Conservation (phyloP, 2,113 vertebrate species). For the Melanotaenia duboulayi region DNA sequence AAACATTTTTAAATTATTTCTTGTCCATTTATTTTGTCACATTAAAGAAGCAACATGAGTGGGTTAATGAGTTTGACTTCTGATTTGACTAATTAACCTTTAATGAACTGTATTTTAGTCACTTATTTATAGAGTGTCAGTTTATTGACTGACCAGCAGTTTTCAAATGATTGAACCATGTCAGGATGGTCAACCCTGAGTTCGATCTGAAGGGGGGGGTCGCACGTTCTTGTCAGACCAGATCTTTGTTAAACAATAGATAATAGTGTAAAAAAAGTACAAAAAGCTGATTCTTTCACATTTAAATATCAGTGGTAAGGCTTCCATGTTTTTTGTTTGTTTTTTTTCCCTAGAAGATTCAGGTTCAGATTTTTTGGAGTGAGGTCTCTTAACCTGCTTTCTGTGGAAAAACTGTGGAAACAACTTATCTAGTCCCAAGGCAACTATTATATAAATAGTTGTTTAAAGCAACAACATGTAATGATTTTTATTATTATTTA, state of each 20-base stretch:
- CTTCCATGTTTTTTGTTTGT: no score
- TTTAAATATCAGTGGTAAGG: neutral
- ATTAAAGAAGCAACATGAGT: no score
- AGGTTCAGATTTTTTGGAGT: slow-evolving; percentile 11
- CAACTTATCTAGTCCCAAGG: slow-evolving; percentile 13
- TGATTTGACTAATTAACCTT: no score
- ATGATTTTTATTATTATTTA: slow-evolving; percentile 5
- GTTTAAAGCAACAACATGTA: no score
- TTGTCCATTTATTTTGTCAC: no score
- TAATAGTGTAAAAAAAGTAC: neutral
- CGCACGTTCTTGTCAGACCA: neutral
- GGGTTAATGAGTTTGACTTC: no score
- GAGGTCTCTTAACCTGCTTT: slow-evolving; percentile 12
- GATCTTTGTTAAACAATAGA: neutral
- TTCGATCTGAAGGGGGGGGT: slow-evolving; percentile 16
- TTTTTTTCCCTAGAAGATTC: no score
- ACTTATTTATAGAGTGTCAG: slow-evolving; percentile 8
- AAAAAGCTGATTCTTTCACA: slow-evolving; percentile 9
- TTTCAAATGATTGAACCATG: slow-evolving; percentile 23
- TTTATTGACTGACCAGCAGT: slow-evolving; percentile 20
- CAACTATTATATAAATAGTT: no score
- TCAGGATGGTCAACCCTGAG: slow-evolving; percentile 10
- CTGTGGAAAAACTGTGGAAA: slow-evolving; percentile 40
- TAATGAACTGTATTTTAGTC: neutral
- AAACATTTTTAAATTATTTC: no score